Percentiles rank a stretch among this genome's conserved stretches.
Conservation (phyloP, 1,140 invertebrate genomes). For the Drosophila carrolli region DNA sequence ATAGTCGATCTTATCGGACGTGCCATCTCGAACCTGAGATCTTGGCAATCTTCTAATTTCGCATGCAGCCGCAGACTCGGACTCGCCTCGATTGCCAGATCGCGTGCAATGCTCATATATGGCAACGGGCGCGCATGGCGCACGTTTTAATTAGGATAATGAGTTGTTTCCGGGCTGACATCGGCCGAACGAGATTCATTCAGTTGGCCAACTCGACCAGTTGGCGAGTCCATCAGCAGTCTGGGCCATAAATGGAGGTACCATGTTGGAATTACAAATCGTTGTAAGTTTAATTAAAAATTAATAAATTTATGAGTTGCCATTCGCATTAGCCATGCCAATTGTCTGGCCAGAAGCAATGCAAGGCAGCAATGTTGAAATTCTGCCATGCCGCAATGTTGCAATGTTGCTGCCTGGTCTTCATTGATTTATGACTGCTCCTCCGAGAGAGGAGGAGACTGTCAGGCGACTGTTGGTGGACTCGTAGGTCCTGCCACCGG, state of each 20-base stretch:
- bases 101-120: conserved; percentile 82
- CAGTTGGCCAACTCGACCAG: conserved; percentile 29
- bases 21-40: conserved; percentile 44
- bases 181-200: conserved; percentile 44
- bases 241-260: conserved; percentile 65
- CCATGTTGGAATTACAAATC: conserved; percentile 78
- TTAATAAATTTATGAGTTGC: conserved; percentile 83
- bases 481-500: conserved; percentile 1
- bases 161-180: conserved; percentile 81
- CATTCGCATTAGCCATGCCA: conserved; percentile 79
- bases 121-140: conserved; percentile 77
- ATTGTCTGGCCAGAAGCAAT: conserved; percentile 69
- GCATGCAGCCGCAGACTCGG: conserved; percentile 66
- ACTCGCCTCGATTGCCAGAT: conserved; percentile 75
- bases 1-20: conserved; percentile 31
- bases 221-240: conserved; percentile 32
- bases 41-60: conserved; percentile 70
- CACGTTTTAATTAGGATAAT: conserved; percentile 85
- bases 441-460: conserved; percentile 48
- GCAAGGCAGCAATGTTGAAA: conserved; percentile 28
- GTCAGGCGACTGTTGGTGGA: conserved; percentile 25
- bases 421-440: conserved; percentile 55
- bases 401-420: conserved; percentile 24
- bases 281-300: conserved; percentile 82
- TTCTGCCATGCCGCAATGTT: conserved; percentile 21